A percentile compares a stretch with the other conserved stretches of the same genome.
These are phyloP conservation scores for Taphrorychus bicolor DNA, from an alignment of 2,888 invertebrate species.

Conservation along the genomic window DNA sequence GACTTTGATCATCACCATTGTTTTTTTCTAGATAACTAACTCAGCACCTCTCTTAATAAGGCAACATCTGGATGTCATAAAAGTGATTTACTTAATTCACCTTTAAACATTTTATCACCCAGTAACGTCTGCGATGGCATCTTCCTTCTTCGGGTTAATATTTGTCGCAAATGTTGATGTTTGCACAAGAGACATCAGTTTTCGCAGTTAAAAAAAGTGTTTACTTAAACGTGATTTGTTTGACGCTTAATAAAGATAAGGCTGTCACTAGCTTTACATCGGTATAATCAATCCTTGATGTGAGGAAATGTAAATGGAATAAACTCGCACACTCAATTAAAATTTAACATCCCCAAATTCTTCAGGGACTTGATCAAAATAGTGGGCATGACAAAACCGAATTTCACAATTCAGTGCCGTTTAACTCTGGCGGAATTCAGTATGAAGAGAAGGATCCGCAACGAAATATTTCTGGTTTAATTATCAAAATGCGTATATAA, in stretches of 20 bases:
- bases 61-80: background rate
- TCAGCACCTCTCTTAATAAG: background rate
- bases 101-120: background rate
- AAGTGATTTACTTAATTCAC: background rate
- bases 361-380: no score
- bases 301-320: no score
- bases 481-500: slow-evolving; percentile 37
- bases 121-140: background rate
- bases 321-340: no score
- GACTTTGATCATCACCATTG: background rate
- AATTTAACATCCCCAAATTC: no score
- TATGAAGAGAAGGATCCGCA: background rate
- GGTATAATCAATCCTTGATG: no score
- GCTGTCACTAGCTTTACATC: background rate
- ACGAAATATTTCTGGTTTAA: slow-evolving; percentile 19
- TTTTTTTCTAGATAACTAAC: background rate
- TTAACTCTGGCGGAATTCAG: background rate
- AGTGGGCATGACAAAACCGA: background rate
- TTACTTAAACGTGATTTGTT: background rate
- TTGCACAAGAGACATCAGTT: background rate
- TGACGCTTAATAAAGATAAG: background rate
- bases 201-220: background rate
- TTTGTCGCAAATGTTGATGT: background rate
- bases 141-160: background rate
- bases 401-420: background rate